Evolutionary conservation across 30 jellyfish, hydroid and myxozoan species (phyloP), one percentile per base, ranked within the genome.

Genomic region (Hydractinia echinata): DNA sequence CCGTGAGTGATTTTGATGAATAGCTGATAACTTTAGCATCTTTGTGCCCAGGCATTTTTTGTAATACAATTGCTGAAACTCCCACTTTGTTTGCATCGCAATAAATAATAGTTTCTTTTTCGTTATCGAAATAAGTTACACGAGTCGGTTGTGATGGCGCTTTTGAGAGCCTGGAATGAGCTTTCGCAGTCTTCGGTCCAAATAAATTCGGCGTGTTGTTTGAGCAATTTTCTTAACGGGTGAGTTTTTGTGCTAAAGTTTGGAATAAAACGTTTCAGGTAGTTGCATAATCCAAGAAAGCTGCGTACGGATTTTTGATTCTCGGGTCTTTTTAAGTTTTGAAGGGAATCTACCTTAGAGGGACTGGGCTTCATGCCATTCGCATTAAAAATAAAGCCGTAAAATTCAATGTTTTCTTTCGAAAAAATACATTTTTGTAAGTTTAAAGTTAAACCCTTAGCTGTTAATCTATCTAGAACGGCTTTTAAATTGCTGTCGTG

Each of bases 101-200:
- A 55, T 83, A 83, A 8, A 88, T 49, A 68, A 83, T 54, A 51
- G 81, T 30, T 30, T 30, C 44, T 30, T 30, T 30, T 30, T 30
- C 44, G 44, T 30, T 30, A 30, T 30, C 2, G 2, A 30, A 30
- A 30, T 30, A 30, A 30, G 44, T 30, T 30, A 30, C 44, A 72
- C 9, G 89, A 67, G 10, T 83, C 90, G 14, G 80, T 10, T 9
- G 89, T 6, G n/a, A 84, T 51, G 13, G 89, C 64, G 14, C 71
- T 39, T 10, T 8, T 55, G 51, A 77, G n/a, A 13, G 84, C 15
- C 54, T 82, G 54, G 16, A 71, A 82, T 13, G 85, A 53, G 14
- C 18, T 51, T 55, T 77, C 84, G 84, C 84, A 81, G 54, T 82
- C 66, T n/a, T 83, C 84, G 39, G 20, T 74, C 90, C 90, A 83